phyloP scores from a whole-genome alignment of 2,888 invertebrate genomes.

The Polylopha cassiicola region DNA sequence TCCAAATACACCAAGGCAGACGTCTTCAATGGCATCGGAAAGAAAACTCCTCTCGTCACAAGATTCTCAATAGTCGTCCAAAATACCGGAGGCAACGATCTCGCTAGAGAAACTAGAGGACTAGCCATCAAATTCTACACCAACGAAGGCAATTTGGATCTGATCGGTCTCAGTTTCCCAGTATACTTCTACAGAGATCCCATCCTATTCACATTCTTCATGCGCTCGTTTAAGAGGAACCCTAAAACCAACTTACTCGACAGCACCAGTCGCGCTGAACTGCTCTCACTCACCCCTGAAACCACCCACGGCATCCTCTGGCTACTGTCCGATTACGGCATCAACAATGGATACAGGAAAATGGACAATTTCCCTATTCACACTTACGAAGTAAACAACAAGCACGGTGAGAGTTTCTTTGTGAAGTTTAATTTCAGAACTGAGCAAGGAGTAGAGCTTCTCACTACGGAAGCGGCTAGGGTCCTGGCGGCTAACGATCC shows the following conservation, averaged over 20 bases:
- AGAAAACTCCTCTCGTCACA: slow-evolving; percentile 83
- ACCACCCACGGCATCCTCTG: slow-evolving; percentile 85
- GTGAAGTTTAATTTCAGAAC: slow-evolving; percentile 92
- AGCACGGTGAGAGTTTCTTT: slow-evolving; percentile 79
- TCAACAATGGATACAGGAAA: slow-evolving; percentile 89
- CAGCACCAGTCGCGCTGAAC: slow-evolving; percentile 92
- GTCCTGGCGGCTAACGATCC: slow-evolving; percentile 82
- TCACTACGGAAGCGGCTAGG: slow-evolving; percentile 78
- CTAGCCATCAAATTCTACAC: slow-evolving; percentile 94
- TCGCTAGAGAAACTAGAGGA: slow-evolving; percentile 88
- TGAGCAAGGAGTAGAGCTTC: slow-evolving; percentile 87
- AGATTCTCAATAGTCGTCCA: slow-evolving; percentile 89
- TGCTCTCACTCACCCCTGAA: slow-evolving; percentile 87
- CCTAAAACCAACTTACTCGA: slow-evolving; percentile 90
- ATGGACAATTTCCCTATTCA: slow-evolving; percentile 94
- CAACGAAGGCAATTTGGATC: slow-evolving; percentile 91
- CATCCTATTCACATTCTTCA: slow-evolving; percentile 87
- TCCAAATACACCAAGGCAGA: slow-evolving; percentile 84
- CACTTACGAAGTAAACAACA: slow-evolving; percentile 89
- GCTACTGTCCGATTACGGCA: slow-evolving; percentile 89
- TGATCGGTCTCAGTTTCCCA: slow-evolving; percentile 90
- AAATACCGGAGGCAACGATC: slow-evolving; percentile 89
- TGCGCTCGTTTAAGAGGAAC: slow-evolving; percentile 94
- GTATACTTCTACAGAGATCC: slow-evolving; percentile 93
- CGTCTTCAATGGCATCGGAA: slow-evolving; percentile 84